phyloP scores from a whole-genome alignment of 2,113 vertebrate genomes.

The Butastur rufipennis region DNA sequence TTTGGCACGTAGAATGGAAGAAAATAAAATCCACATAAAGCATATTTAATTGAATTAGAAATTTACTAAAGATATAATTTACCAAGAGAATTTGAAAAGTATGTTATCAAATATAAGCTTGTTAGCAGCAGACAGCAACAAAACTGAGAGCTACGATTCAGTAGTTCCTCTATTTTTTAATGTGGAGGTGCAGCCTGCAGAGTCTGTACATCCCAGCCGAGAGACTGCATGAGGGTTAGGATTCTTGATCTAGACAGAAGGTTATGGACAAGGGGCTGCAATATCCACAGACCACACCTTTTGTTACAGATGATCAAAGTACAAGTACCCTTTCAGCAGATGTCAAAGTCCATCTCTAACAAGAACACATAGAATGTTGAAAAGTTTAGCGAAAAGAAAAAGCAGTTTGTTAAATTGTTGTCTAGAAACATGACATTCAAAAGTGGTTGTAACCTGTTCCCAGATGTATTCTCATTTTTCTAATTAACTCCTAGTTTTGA shows the following conservation, averaged over 20 bases:
- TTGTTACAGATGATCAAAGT: background rate
- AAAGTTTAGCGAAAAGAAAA: background rate
- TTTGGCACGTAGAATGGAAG: background rate
- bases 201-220: background rate
- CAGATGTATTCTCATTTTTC: background rate
- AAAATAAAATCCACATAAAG: background rate
- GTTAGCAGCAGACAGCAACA: background rate
- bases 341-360: background rate
- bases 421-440: background rate
- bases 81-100: background rate
- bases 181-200: background rate
- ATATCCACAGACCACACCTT: background rate
- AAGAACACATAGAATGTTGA: background rate
- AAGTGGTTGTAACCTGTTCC: background rate
- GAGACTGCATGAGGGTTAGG: background rate
- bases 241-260: background rate
- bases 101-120: background rate
- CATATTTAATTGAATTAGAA: background rate
- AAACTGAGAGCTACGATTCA: background rate
- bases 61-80: background rate
- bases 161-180: background rate
- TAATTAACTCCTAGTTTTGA: background rate
- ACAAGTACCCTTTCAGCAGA: background rate
- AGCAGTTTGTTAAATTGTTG: background rate
- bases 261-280: background rate